Evolutionary conservation across 2,888 invertebrate species (phyloP).

Genomic region (Vanessa cardui): DNA sequence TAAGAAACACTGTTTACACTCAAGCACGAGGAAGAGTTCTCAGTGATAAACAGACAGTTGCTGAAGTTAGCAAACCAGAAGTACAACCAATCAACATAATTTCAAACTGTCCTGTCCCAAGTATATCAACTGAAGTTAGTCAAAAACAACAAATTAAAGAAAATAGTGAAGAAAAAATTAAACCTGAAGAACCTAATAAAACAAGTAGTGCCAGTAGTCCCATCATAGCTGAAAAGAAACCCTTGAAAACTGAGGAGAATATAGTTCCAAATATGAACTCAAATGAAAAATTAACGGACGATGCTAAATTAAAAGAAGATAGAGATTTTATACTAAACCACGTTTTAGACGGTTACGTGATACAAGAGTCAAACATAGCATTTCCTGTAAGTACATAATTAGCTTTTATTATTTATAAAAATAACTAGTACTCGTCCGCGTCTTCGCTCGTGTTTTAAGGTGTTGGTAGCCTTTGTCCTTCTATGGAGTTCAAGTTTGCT

Average conservation of each 20-base stretch:
- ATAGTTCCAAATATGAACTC: slow-evolving; percentile 37
- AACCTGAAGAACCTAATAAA: background rate
- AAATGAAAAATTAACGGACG: slow-evolving; percentile 35
- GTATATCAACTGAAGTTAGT: slow-evolving; percentile 21
- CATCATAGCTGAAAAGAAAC: background rate
- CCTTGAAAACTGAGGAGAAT: background rate
- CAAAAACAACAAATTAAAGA: background rate
- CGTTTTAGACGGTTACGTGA: slow-evolving; percentile 73
- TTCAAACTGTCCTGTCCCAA: slow-evolving; percentile 26
- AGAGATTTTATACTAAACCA: slow-evolving; percentile 64
- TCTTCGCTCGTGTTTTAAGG: too few relatives aligned
- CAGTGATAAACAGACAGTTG: slow-evolving; percentile 53
- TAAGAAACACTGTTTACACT: slow-evolving; percentile 72
- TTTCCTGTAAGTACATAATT: slow-evolving; percentile 66
- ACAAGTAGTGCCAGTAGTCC: background rate
- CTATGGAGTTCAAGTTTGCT: too few relatives aligned
- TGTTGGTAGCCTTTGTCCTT: too few relatives aligned
- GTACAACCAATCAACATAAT: background rate
- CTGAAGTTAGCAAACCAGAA: slow-evolving; percentile 32
- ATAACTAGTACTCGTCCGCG: too few relatives aligned
- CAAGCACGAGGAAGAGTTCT: slow-evolving; percentile 70
- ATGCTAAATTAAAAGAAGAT: slow-evolving; percentile 44
- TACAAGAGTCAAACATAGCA: slow-evolving; percentile 75
- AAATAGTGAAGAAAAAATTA: background rate
- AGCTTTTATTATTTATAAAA: background rate